These are phyloP conservation scores for Sericinus montela DNA, from an alignment of 2,888 invertebrate genomes.

Conservation along the genomic window DNA sequence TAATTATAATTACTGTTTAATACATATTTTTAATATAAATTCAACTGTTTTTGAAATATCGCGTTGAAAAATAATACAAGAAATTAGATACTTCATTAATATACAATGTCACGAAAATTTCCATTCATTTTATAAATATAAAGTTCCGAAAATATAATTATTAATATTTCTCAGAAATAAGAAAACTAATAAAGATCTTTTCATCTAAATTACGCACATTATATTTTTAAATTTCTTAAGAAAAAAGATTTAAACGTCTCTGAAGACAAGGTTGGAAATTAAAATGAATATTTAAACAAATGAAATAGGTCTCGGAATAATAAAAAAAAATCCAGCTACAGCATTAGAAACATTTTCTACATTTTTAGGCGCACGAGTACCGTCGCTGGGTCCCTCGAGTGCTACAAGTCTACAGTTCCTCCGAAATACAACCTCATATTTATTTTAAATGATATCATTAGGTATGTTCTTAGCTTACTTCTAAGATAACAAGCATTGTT, in stretches of 20 bases:
- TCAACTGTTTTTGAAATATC: too few relatives aligned
- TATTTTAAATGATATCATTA: constrained; percentile 75
- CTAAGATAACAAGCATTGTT: constrained; percentile 79
- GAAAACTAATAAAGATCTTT: background rate
- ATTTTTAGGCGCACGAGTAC: constrained; percentile 18
- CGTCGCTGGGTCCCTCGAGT: constrained; percentile 15
- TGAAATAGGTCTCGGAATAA: constrained; percentile 16
- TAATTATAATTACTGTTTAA: too few relatives aligned
- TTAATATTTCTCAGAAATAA: background rate
- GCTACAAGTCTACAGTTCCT: constrained; percentile 19
- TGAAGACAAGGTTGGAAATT: constrained; percentile 2
- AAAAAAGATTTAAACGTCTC: background rate
- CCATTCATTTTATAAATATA: too few relatives aligned
- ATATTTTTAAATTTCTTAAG: background rate
- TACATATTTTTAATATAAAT: too few relatives aligned
- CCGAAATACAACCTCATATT: constrained; percentile 41
- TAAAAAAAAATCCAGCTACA: constrained; percentile 10
- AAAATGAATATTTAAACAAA: constrained; percentile 23
- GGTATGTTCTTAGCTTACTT: constrained; percentile 67
- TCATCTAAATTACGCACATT: background rate
- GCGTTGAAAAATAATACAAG: too few relatives aligned
- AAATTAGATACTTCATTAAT: too few relatives aligned
- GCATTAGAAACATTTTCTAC: constrained; percentile 15
- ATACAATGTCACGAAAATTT: too few relatives aligned
- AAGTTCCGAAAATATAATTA: background rate